Evolutionary conservation across 2,888 invertebrate species (phyloP).

Genomic region (Chrysina gloriosa): DNA sequence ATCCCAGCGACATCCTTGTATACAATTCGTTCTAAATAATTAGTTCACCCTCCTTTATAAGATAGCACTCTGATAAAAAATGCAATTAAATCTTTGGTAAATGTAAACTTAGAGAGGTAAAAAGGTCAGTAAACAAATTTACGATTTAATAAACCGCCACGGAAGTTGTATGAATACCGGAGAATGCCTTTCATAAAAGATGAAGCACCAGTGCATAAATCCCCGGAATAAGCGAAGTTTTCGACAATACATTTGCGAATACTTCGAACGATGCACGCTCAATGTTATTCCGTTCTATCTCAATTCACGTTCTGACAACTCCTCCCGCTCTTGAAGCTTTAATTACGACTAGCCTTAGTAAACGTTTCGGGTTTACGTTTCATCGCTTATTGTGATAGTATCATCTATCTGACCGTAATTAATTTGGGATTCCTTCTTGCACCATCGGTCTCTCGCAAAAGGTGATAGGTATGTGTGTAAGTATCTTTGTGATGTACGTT

Average conservation of each 20-base stretch:
- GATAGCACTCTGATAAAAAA: too few species aligned
- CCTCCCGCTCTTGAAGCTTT: constrained; percentile 1
- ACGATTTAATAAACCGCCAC: not conserved
- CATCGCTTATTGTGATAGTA: constrained; percentile 24
- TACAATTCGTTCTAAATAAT: too few species aligned
- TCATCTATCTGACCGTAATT: constrained; percentile 26
- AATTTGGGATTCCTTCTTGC: constrained; percentile 21
- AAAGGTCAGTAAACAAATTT: not conserved
- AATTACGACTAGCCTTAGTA: constrained; percentile 15
- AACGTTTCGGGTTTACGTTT: constrained; percentile 13
- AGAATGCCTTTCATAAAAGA: not conserved
- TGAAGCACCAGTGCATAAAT: not conserved
- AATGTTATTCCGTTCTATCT: not conserved
- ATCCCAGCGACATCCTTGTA: too few species aligned
- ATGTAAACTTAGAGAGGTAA: not conserved
- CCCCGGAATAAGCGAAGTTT: constrained; percentile 9
- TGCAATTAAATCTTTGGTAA: not conserved
- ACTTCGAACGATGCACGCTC: not conserved
- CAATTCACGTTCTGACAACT: not conserved
- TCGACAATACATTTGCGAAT: not conserved
- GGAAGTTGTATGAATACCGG: not conserved
- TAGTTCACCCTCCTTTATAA: too few species aligned
- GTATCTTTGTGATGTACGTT: not conserved
- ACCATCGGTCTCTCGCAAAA: constrained; percentile 6
- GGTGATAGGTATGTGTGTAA: not conserved